A percentile compares a stretch with the other conserved stretches of the same genome.
Evolutionary conservation across 2,888 invertebrate species (phyloP).

Genomic region (Hedya salicella): DNA sequence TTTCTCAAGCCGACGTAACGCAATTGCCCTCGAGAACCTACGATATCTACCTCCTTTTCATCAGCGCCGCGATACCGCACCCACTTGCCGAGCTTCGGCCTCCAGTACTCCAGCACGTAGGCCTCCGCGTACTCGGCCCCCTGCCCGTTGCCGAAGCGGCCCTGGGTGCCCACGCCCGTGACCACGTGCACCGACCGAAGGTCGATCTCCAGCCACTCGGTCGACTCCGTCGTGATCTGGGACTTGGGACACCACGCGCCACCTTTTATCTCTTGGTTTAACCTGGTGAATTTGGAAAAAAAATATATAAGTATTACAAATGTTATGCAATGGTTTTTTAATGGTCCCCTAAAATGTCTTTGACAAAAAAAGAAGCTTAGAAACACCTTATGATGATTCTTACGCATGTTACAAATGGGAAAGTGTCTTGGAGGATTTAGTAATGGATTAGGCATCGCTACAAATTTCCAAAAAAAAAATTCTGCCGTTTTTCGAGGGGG

Average conservation of each 20-base stretch:
- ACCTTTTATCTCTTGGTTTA: conserved; percentile 92
- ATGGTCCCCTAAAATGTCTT: no score
- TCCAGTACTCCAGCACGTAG: conserved; percentile 93
- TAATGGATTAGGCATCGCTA: no score
- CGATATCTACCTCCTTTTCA: conserved; percentile 90
- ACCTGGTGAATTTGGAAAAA: conserved; percentile 85
- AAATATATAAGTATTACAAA: background rate
- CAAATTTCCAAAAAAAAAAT: no score
- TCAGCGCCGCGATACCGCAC: conserved; percentile 90
- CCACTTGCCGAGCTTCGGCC: conserved; percentile 92
- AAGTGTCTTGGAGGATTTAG: no score
- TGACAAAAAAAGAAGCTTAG: no score
- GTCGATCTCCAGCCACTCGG: conserved; percentile 93
- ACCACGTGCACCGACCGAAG: conserved; percentile 92
- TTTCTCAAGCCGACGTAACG: no score
- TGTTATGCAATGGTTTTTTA: no score
- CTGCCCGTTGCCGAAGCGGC: conserved; percentile 96
- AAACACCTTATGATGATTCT: no score
- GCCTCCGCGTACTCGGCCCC: conserved; percentile 94
- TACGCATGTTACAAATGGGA: no score
- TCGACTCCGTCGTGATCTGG: conserved; percentile 90
- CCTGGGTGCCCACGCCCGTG: conserved; percentile 92
- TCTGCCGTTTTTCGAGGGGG: no score
- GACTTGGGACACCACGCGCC: conserved; percentile 97
- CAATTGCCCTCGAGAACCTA: no score